A percentile compares a stretch with the other conserved stretches of the same genome.
Evolutionary conservation across 2,888 invertebrate species (phyloP).

Genomic region (Dione juno): DNA sequence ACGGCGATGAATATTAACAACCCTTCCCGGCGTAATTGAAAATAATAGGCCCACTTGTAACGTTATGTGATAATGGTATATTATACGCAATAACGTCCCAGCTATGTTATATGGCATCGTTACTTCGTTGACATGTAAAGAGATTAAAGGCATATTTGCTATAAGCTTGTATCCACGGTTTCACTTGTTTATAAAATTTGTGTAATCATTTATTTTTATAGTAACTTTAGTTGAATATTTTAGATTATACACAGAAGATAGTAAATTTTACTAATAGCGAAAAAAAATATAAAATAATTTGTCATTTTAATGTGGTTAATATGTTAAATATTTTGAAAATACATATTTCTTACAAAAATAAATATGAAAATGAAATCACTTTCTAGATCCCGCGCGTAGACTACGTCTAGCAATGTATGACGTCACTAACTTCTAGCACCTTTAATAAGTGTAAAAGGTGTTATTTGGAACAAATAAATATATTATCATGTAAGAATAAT

Average conservation of each 20-base stretch:
- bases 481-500: too few species aligned
- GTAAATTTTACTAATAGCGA: too few species aligned
- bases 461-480: too few species aligned
- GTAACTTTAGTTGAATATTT: not conserved
- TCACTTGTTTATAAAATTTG: not conserved
- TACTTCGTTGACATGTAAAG: conserved; percentile 18
- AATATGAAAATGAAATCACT: too few species aligned
- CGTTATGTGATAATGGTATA: conserved; percentile 63
- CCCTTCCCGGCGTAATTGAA: conserved; percentile 77
- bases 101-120: conserved; percentile 19
- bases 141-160: conserved; percentile 7
- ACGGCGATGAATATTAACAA: conserved; percentile 79
- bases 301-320: too few species aligned
- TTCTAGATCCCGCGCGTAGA: too few species aligned
- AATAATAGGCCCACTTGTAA: conserved; percentile 70
- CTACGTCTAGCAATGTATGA: too few species aligned
- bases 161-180: not conserved
- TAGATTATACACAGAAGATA: not conserved
- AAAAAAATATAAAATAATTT: too few species aligned
- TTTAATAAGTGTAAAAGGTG: too few species aligned
- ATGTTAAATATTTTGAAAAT: too few species aligned
- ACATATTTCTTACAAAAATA: too few species aligned
- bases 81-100: conserved; percentile 37
- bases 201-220: not conserved
- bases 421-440: too few species aligned